Conservation (phyloP, 2,888 invertebrate species). For the Drosophila peninsularis region DNA sequence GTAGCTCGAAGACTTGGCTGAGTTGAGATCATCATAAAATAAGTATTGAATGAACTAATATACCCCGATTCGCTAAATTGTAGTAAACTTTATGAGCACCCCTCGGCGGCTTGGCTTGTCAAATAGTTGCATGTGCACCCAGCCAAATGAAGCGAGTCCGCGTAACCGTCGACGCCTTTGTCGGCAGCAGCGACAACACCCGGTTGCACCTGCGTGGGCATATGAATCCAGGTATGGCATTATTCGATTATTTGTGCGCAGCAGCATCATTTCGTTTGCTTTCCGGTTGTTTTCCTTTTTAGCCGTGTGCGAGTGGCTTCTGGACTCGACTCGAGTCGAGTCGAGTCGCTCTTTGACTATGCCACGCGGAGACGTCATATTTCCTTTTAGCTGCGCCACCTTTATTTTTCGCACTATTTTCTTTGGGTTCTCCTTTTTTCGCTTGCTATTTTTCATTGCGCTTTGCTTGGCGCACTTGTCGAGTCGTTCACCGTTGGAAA, state of each 20-base stretch:
- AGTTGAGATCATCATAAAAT: too few relatives aligned
- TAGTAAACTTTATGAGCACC: not conserved
- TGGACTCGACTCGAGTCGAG: slow-evolving; percentile 30
- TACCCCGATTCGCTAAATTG: too few relatives aligned
- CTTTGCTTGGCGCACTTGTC: slow-evolving; percentile 59
- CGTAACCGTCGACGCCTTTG: slow-evolving; percentile 52
- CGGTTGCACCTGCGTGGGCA: slow-evolving; percentile 4
- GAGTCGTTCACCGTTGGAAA: slow-evolving; percentile 73
- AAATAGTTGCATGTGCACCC: slow-evolving; percentile 62
- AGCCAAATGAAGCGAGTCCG: slow-evolving; percentile 69
- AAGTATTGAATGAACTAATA: too few relatives aligned
- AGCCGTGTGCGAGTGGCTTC: slow-evolving; percentile 34
- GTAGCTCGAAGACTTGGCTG: not conserved
- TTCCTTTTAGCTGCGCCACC: slow-evolving; percentile 49
- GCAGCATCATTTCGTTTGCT: slow-evolving; percentile 74
- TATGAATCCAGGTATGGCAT: slow-evolving; percentile 36
- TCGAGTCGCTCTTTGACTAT: slow-evolving; percentile 54
- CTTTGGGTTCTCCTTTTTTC: slow-evolving; percentile 8
- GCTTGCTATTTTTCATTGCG: slow-evolving; percentile 9
- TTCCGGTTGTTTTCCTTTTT: slow-evolving; percentile 71
- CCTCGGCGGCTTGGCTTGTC: slow-evolving; percentile 42
- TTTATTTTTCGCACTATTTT: slow-evolving; percentile 12
- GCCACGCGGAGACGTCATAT: slow-evolving; percentile 67
- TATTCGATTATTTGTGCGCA: slow-evolving; percentile 77
- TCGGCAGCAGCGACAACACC: slow-evolving; percentile 17